These are phyloP conservation scores for Atta cephalotes DNA, from an alignment of 1,140 invertebrate species.

Conservation along the genomic window DNA sequence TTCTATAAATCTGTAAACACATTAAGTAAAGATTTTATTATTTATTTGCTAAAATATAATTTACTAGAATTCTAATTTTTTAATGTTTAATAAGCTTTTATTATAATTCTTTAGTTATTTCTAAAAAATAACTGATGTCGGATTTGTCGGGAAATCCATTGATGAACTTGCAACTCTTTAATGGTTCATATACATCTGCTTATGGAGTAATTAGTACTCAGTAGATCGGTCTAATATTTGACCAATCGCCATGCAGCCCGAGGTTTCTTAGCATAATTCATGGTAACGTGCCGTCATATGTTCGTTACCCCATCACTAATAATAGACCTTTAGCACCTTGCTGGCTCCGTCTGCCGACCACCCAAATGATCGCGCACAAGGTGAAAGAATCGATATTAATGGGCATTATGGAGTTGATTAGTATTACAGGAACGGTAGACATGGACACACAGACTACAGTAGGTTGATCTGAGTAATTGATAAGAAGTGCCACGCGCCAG, in stretches of 20 bases:
- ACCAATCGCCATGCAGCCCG: conserved; percentile 22
- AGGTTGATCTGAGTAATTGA: conserved; percentile 77
- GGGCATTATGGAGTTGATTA: conserved; percentile 65
- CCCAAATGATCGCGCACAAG: conserved; percentile 68
- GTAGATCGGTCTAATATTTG: conserved; percentile 65
- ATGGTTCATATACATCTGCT: conserved; percentile 16
- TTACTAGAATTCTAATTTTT: background rate
- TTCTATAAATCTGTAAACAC: background rate
- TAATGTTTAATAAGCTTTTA: background rate
- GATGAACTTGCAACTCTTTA: conserved; percentile 3
- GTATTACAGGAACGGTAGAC: conserved; percentile 68
- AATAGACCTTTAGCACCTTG: conserved; percentile 77
- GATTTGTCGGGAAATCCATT: background rate
- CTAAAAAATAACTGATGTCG: background rate
- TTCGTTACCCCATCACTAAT: conserved; percentile 74
- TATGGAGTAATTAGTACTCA: conserved; percentile 36
- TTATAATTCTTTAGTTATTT: background rate
- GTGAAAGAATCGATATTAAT: conserved; percentile 47
- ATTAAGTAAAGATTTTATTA: conserved; percentile 1
- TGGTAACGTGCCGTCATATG: conserved; percentile 63
- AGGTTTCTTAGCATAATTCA: conserved; percentile 59
- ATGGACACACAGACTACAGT: conserved; percentile 60
- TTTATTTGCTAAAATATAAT: background rate
- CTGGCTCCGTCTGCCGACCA: conserved; percentile 71
- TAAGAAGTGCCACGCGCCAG: conserved; percentile 79